These are phyloP conservation scores for Myotis daubentonii DNA, from an alignment of 2,797 vertebrate species.

Conservation along the genomic window DNA sequence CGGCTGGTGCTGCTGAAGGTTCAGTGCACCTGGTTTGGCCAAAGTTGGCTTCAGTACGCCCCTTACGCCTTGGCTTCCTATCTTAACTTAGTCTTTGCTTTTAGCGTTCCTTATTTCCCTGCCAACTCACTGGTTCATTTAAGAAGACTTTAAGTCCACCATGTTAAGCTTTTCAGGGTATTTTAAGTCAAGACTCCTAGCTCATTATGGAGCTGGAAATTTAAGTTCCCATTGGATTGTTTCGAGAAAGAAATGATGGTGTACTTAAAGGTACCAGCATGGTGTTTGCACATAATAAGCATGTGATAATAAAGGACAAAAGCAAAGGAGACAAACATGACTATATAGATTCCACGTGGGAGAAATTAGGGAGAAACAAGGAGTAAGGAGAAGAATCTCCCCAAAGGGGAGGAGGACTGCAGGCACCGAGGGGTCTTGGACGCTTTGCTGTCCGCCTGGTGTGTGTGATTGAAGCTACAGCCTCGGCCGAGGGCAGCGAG, in stretches of 20 bases:
- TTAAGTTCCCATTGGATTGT: not conserved
- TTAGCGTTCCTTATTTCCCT: not conserved
- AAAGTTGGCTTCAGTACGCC: not conserved
- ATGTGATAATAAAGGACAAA: not conserved
- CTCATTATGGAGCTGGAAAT: not conserved
- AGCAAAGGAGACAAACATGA: not conserved
- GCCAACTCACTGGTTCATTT: not conserved
- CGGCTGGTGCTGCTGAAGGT: not conserved
- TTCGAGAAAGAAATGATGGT: conserved; percentile 3
- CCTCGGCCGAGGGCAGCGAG: not conserved
- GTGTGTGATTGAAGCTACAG: not conserved
- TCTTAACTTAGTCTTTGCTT: not conserved
- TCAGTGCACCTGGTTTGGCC: not conserved
- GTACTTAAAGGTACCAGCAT: not conserved
- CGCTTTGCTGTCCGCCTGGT: not conserved
- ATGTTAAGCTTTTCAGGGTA: not conserved
- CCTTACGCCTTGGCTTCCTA: not conserved
- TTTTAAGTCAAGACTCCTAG: not conserved
- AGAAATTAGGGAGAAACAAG: not conserved
- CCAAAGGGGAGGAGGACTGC: not conserved
- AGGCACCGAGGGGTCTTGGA: not conserved
- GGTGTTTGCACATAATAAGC: not conserved
- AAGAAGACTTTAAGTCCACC: not conserved
- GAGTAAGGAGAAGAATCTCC: not conserved
- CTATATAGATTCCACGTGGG: not conserved